Conservation (phyloP, 2,888 invertebrate species). For the Thyatira batis region DNA sequence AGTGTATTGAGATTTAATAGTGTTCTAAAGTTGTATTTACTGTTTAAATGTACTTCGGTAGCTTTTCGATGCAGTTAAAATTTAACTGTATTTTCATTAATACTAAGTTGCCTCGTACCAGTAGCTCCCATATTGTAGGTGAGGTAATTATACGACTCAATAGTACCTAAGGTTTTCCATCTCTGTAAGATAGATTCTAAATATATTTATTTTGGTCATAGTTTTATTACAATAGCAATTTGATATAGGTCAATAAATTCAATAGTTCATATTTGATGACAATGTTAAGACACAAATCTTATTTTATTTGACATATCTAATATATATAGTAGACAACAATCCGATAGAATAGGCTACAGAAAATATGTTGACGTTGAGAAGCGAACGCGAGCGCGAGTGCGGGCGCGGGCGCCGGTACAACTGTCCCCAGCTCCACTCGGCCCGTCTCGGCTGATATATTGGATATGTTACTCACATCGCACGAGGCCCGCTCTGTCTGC, state of each 20-base stretch:
- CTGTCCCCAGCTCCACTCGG: constrained; percentile 7
- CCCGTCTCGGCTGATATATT: constrained; percentile 57
- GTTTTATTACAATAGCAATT: background rate
- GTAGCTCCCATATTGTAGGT: too few species aligned
- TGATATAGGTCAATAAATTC: background rate
- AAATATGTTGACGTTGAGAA: constrained; percentile 61
- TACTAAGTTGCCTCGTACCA: too few species aligned
- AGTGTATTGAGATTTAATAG: background rate
- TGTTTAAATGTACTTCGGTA: background rate
- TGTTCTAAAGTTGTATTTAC: background rate
- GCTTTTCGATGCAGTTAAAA: background rate
- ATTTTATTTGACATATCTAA: constrained; percentile 8
- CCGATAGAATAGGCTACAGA: constrained; percentile 31
- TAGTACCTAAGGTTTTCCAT: too few species aligned
- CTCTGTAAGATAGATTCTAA: too few species aligned
- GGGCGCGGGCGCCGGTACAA: background rate
- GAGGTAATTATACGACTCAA: too few species aligned
- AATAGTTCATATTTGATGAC: background rate
- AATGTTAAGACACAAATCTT: background rate
- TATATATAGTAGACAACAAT: constrained; percentile 4
- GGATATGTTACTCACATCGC: constrained; percentile 50
- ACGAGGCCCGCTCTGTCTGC: constrained; percentile 45
- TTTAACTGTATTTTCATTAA: background rate
- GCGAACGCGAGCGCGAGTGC: background rate
- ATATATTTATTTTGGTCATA: too few species aligned